A percentile compares a stretch with the other conserved stretches of the same genome.
These are phyloP conservation scores for Heteromormyrus szaboi DNA, from an alignment of 2,797 vertebrate species.

Conservation along the genomic window DNA sequence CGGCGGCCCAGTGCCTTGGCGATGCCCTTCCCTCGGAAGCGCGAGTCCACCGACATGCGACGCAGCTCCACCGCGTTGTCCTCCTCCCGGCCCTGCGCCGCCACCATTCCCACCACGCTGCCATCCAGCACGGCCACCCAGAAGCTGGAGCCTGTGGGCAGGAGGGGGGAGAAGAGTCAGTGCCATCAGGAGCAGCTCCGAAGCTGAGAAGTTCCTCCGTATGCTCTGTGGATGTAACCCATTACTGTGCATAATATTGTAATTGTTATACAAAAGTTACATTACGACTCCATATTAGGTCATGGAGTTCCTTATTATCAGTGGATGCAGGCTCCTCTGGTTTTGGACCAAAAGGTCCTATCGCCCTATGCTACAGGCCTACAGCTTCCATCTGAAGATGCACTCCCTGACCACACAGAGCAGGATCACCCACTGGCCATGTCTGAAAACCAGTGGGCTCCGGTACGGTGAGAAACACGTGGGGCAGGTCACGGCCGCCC, in stretches of 20 bases:
- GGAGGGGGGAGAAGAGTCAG: background rate
- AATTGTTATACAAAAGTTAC: background rate
- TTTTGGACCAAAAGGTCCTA: background rate
- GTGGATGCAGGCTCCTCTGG: background rate
- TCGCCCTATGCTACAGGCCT: background rate
- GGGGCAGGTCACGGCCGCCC: background rate
- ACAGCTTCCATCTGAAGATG: background rate
- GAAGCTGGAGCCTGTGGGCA: slow-evolving; percentile 85
- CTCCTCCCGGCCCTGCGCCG: slow-evolving; percentile 80
- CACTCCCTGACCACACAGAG: background rate
- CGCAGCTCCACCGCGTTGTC: slow-evolving; percentile 91
- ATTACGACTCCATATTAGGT: background rate
- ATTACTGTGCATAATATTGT: background rate
- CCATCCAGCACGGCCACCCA: slow-evolving; percentile 96
- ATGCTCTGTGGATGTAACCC: background rate
- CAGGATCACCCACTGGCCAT: background rate
- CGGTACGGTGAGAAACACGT: background rate
- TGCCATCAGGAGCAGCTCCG: background rate
- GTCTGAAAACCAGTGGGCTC: background rate
- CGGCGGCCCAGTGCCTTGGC: slow-evolving; percentile 92
- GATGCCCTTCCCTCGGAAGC: slow-evolving; percentile 91
- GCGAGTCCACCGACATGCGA: slow-evolving; percentile 96
- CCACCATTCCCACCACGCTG: slow-evolving; percentile 91
- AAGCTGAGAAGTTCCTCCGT: background rate
- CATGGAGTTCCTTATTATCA: background rate